Percentiles rank a stretch among this genome's conserved stretches.
These are phyloP conservation scores for Bradypodion pumilum DNA, from an alignment of 2,797 vertebrate species.

Conservation along the genomic window DNA sequence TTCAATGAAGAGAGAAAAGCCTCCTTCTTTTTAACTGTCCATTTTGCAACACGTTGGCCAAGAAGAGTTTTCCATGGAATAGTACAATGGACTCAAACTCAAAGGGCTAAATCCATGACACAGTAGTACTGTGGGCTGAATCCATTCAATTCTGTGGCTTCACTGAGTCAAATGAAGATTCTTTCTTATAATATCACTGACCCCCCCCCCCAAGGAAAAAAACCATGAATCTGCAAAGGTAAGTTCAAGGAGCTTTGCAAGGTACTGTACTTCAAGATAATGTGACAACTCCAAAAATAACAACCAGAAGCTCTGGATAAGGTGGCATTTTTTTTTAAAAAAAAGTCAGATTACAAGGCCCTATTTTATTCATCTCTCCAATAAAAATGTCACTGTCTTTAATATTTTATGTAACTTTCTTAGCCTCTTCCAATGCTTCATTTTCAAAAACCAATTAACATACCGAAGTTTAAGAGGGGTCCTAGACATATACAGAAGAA, in stretches of 20 bases:
- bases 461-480: background rate
- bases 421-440: background rate
- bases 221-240: background rate
- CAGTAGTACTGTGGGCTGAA: background rate
- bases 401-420: fast-evolving
- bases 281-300: background rate
- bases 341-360: background rate
- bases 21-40: background rate
- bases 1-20: background rate
- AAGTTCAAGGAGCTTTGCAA: conserved; percentile 10
- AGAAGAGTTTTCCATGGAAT: background rate
- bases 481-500: background rate
- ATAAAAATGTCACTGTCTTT: background rate
- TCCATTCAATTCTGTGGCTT: background rate
- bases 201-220: background rate
- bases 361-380: background rate
- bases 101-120: background rate
- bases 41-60: conserved; percentile 3
- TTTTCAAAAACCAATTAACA: conserved; percentile 9
- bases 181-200: conserved; percentile 19
- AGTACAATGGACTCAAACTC: background rate
- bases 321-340: background rate
- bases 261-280: conserved; percentile 2
- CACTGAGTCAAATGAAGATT: background rate
- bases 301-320: background rate